phyloP scores from a whole-genome alignment of 2,888 invertebrate genomes.

The Plebejus argus region DNA sequence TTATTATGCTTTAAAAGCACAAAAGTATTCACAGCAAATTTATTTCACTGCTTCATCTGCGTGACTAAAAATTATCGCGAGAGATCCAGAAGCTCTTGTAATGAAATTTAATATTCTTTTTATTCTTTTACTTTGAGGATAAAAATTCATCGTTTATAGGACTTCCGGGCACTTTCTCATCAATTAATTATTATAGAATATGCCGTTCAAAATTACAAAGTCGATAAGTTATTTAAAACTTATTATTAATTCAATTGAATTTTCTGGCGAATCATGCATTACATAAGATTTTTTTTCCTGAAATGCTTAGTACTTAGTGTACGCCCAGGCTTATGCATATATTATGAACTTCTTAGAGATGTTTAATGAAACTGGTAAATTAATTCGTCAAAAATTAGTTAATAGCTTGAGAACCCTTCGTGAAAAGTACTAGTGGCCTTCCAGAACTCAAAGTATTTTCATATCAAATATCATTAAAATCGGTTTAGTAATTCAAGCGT shows the following conservation, averaged over 20 bases:
- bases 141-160: slow-evolving; percentile 20
- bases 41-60: neutral
- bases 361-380: too few species aligned
- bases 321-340: too few species aligned
- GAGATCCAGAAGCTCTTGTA: slow-evolving; percentile 2
- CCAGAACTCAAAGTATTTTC: too few species aligned
- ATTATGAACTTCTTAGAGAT: too few species aligned
- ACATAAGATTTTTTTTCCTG: too few species aligned
- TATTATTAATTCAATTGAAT: neutral
- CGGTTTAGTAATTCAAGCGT: too few species aligned
- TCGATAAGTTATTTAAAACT: neutral
- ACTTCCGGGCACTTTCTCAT: neutral
- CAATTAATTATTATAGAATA: slow-evolving; percentile 8
- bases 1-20: too few species aligned
- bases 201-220: neutral
- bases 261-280: neutral
- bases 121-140: neutral
- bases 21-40: neutral
- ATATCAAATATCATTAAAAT: too few species aligned
- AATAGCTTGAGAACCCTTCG: too few species aligned
- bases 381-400: too few species aligned
- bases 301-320: too few species aligned
- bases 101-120: slow-evolving; percentile 28
- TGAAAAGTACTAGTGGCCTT: too few species aligned
- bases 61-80: slow-evolving; percentile 1